Conservation (phyloP, 2,888 invertebrate species). For the Synergus japonicus region DNA sequence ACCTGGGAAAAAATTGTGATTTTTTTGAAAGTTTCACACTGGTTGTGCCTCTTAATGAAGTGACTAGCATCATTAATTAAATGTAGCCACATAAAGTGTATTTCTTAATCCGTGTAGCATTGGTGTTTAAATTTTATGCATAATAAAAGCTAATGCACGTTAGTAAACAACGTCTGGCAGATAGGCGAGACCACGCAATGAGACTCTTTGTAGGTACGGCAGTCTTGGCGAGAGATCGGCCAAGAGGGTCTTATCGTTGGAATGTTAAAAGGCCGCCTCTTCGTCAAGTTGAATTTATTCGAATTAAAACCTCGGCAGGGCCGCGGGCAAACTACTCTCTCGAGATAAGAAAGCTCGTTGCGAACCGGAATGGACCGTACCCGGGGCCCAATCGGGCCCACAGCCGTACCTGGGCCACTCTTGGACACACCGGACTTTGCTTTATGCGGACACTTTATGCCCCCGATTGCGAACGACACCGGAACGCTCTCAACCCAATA, state of each 20-base stretch:
- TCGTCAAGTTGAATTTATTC: constrained; percentile 76
- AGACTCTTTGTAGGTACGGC: constrained; percentile 44
- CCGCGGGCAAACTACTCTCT: constrained; percentile 62
- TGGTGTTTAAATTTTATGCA: constrained; percentile 41
- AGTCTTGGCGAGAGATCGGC: constrained; percentile 43
- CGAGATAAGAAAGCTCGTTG: constrained; percentile 65
- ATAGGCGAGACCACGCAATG: constrained; percentile 51
- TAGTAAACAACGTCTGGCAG: constrained; percentile 45
- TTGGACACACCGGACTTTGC: constrained; percentile 62
- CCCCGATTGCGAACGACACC: constrained; percentile 77
- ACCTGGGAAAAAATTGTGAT: no score
- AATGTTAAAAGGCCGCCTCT: constrained; percentile 76
- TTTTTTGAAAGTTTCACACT: no score
- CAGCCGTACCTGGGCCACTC: constrained; percentile 58
- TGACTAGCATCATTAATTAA: constrained; percentile 34
- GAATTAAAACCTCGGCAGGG: constrained; percentile 74
- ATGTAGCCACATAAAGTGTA: constrained; percentile 39
- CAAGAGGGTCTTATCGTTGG: constrained; percentile 70
- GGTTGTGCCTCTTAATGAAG: constrained; percentile 5
- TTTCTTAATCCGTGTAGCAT: constrained; percentile 23
- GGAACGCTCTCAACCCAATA: constrained; percentile 76
- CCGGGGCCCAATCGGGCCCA: constrained; percentile 55
- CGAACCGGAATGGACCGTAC: constrained; percentile 21
- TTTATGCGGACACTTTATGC: constrained; percentile 76
- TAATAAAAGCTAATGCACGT: constrained; percentile 42